phyloP scores from a whole-genome alignment of 1,140 invertebrate species.

The Pissodes strobi region DNA sequence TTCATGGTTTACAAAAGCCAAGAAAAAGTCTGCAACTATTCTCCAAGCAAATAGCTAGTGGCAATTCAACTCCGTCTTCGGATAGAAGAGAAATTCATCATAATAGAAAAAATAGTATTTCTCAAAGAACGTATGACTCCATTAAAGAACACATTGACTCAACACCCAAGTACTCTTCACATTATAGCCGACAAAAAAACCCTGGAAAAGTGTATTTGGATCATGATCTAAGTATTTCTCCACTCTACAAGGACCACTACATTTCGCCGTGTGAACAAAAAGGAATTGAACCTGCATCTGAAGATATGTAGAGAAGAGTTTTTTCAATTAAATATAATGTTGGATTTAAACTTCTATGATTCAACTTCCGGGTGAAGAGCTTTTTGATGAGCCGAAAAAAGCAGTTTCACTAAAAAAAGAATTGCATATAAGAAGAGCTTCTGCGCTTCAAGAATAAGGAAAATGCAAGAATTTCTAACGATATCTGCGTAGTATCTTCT shows the following conservation, averaged over 20 bases:
- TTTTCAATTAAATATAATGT: conserved; percentile 1
- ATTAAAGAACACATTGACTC: conserved; percentile 1
- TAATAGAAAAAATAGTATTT: neutral
- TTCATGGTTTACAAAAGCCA: neutral
- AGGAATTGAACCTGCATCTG: neutral
- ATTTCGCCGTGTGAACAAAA: neutral
- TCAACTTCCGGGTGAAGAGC: neutral
- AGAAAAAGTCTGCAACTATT: neutral
- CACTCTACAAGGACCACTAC: conserved; percentile 1
- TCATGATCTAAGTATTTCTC: conserved; percentile 6
- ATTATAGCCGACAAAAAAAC: neutral
- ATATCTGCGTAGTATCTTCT: neutral
- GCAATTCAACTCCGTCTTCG: neutral
- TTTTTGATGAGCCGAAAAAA: neutral
- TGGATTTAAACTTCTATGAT: conserved; percentile 5
- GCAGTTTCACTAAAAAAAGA: neutral
- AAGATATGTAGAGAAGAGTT: neutral
- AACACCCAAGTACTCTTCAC: neutral
- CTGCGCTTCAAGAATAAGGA: neutral
- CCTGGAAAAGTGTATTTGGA: neutral
- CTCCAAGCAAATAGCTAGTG: too few relatives aligned
- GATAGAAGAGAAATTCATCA: neutral
- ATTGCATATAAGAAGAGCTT: neutral
- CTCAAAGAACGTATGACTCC: neutral
- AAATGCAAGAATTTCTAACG: neutral